These are phyloP conservation scores for Todus mexicanus DNA, from an alignment of 2,797 vertebrate species.

Conservation along the genomic window DNA sequence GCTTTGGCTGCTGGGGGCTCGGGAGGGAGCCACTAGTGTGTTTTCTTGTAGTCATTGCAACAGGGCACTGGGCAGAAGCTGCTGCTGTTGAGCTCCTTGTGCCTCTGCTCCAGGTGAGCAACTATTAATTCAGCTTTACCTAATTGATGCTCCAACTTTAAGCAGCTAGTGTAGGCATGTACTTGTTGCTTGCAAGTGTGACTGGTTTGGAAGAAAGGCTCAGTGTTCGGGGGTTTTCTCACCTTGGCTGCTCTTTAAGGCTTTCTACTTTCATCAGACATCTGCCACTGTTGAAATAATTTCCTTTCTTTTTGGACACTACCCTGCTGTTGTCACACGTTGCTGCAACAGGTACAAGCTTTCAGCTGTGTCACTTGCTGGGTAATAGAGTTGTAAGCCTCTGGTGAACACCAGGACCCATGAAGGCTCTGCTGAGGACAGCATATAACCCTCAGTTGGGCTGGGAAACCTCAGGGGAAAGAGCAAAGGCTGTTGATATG, in stretches of 20 bases:
- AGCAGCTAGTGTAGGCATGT: not conserved
- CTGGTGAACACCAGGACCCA: not conserved
- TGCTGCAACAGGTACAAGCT: not conserved
- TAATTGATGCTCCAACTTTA: not conserved
- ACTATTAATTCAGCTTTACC: not conserved
- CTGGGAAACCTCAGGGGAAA: not conserved
- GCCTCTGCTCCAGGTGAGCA: accelerated
- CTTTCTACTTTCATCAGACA: not conserved
- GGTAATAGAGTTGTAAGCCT: not conserved
- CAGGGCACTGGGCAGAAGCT: not conserved
- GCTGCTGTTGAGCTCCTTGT: not conserved
- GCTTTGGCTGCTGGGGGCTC: not conserved
- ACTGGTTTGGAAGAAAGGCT: not conserved
- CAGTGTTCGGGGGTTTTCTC: not conserved
- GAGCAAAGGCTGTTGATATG: not conserved
- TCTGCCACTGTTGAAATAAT: not conserved
- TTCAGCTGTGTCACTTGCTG: not conserved
- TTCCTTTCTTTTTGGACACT: not conserved
- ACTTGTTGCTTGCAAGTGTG: not conserved
- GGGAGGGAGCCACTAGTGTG: accelerated
- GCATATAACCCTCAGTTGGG: not conserved
- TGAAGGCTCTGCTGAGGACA: not conserved
- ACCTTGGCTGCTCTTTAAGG: not conserved
- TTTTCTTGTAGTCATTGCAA: not conserved
- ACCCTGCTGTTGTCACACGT: not conserved